These are phyloP conservation scores for Nymphicus hollandicus DNA, from an alignment of 2,113 vertebrate species.

Conservation along the genomic window DNA sequence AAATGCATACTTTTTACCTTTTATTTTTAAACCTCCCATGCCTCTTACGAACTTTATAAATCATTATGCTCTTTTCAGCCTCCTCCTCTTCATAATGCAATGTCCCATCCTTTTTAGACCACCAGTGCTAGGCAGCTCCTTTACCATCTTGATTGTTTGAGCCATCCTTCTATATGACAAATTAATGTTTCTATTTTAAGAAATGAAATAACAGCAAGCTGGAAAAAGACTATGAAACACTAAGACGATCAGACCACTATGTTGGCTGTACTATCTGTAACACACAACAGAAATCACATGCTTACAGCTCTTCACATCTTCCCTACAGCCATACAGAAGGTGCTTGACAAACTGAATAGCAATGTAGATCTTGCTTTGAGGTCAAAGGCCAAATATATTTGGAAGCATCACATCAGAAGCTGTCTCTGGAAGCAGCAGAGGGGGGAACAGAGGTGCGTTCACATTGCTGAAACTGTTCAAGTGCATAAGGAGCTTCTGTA, in stretches of 20 bases:
- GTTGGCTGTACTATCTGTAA: not conserved
- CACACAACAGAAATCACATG: not conserved
- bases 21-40: not conserved
- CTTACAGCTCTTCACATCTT: not conserved
- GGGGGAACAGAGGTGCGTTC: not conserved
- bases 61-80: not conserved
- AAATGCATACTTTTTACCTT: not conserved
- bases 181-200: not conserved
- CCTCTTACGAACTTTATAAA: not conserved
- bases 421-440: not conserved
- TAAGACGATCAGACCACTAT: not conserved
- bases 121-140: not conserved
- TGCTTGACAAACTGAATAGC: not conserved
- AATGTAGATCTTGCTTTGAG: not conserved
- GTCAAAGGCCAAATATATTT: not conserved
- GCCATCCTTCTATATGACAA: not conserved
- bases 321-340: not conserved
- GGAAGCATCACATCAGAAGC: not conserved
- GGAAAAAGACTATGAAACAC: not conserved
- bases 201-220: not conserved
- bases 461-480: not conserved
- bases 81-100: not conserved
- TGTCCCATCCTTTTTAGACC: not conserved
- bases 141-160: not conserved
- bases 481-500: not conserved